phyloP scores from a whole-genome alignment of 2,113 vertebrate species.

The Odocoileus hemionus region DNA sequence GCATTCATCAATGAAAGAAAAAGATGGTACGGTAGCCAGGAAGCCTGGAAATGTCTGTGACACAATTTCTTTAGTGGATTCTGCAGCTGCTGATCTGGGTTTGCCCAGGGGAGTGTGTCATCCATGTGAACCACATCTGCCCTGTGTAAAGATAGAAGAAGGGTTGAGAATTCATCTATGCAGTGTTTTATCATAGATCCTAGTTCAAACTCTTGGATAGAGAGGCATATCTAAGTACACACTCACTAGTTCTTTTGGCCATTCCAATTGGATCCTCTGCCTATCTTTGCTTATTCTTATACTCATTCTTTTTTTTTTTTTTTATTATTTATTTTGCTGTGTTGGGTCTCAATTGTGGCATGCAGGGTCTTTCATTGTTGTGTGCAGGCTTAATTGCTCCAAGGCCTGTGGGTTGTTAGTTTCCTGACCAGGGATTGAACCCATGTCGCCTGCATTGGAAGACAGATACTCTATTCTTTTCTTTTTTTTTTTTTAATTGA shows the following conservation, averaged over 20 bases:
- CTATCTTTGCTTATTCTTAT: background rate
- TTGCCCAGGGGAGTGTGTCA: background rate
- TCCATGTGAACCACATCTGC: background rate
- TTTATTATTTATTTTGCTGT: background rate
- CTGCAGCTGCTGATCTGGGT: background rate
- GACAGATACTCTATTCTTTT: background rate
- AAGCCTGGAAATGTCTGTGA: background rate
- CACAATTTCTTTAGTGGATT: background rate
- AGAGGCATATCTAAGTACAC: background rate
- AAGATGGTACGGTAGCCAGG: background rate
- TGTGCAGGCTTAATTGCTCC: background rate
- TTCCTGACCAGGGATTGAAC: background rate
- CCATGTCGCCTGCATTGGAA: background rate
- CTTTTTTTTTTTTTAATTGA: background rate
- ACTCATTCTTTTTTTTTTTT: background rate
- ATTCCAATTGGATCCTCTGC: background rate
- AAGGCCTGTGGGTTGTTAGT: background rate
- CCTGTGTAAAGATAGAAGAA: background rate
- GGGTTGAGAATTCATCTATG: background rate
- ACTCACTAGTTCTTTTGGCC: background rate
- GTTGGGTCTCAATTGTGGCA: background rate
- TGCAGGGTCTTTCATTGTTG: background rate
- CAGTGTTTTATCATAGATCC: too few species aligned
- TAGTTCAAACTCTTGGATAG: background rate
- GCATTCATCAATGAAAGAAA: background rate